Conservation (phyloP, 2,888 invertebrate genomes). For the Acleris laterana region DNA sequence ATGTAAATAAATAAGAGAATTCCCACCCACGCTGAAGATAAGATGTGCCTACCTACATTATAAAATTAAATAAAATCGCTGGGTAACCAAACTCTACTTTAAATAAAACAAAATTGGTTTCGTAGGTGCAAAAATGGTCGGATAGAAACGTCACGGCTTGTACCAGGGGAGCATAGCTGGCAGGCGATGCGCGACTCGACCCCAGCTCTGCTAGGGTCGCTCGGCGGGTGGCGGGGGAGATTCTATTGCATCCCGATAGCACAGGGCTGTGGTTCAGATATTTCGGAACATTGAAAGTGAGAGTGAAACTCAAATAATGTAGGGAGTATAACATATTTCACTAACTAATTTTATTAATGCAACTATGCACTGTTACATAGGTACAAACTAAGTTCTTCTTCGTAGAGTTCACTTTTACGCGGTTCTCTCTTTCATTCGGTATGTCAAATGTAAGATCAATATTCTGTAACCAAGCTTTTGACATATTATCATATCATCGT, state of each 20-base stretch:
- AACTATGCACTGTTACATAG: too few relatives aligned
- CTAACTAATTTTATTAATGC: too few relatives aligned
- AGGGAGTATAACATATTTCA: too few relatives aligned
- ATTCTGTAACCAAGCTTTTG: too few relatives aligned
- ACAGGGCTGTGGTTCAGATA: constrained; percentile 14
- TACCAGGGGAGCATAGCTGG: constrained; percentile 61
- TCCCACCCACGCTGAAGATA: background rate
- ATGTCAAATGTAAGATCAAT: too few relatives aligned
- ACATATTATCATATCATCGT: too few relatives aligned
- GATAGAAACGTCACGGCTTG: constrained; percentile 61
- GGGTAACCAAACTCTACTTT: background rate
- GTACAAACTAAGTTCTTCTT: too few relatives aligned
- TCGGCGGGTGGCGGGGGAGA: constrained; percentile 33
- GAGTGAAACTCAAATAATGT: too few relatives aligned
- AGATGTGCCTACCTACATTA: background rate
- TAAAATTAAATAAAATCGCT: background rate
- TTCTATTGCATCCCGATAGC: constrained; percentile 6
- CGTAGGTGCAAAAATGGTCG: constrained; percentile 44
- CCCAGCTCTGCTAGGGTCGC: constrained; percentile 42
- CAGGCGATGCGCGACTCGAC: constrained; percentile 39
- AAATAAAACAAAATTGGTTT: background rate
- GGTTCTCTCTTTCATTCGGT: too few relatives aligned
- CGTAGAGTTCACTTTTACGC: too few relatives aligned
- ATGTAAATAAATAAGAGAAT: background rate
- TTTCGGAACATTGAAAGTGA: background rate